Evolutionary conservation across 1,140 invertebrate species (phyloP).

Genomic region (Ostrea denselamellosa): DNA sequence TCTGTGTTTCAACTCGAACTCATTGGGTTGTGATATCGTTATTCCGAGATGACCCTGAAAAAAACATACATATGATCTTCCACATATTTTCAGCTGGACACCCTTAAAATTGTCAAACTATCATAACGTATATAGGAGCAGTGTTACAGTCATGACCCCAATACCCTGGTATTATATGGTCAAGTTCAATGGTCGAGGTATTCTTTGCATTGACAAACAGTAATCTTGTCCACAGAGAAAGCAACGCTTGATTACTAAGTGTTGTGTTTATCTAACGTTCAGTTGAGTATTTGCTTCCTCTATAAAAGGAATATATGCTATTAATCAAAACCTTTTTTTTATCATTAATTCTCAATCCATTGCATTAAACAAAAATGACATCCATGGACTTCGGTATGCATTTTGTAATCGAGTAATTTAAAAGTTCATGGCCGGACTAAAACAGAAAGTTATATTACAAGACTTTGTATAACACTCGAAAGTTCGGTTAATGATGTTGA

Average conservation of each 20-base stretch:
- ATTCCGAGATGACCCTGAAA: slow-evolving; percentile 58
- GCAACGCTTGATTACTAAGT: too few species aligned
- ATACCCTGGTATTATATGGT: too few species aligned
- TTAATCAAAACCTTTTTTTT: not conserved
- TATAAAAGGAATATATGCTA: too few species aligned
- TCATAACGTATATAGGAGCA: too few species aligned
- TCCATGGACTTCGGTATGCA: not conserved
- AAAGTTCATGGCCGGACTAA: not conserved
- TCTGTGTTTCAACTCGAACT: slow-evolving; percentile 69
- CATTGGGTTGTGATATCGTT: slow-evolving; percentile 69
- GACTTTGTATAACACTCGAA: not conserved
- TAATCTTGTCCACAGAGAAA: too few species aligned
- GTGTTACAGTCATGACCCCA: too few species aligned
- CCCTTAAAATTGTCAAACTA: too few species aligned
- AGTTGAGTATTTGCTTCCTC: too few species aligned
- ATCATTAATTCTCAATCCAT: not conserved
- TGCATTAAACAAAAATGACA: not conserved
- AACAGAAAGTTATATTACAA: not conserved
- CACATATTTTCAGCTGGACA: too few species aligned
- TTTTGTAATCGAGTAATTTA: not conserved
- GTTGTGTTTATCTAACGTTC: too few species aligned
- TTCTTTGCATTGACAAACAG: too few species aligned
- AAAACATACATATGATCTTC: slow-evolving; percentile 37
- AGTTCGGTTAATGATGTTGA: not conserved
- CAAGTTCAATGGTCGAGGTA: too few species aligned